Base-by-base conservation (phyloP, 2,888 invertebrate genomes). In the Teleiodes luculella region DNA sequence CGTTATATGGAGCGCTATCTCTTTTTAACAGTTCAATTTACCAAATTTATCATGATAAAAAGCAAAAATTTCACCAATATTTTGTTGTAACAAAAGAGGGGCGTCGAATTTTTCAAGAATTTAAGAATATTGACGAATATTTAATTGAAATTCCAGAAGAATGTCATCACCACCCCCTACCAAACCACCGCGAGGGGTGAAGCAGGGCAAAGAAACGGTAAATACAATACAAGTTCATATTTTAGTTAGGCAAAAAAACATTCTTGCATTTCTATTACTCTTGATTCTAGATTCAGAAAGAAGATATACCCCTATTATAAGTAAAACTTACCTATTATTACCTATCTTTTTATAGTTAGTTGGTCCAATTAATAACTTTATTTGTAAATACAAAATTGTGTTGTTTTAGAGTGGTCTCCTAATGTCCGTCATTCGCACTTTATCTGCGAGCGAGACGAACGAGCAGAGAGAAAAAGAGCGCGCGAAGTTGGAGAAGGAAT, bases 401-500 rank as follows among this genome's bases (percentile, higher is more conserved):
- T 14, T n/a, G 7, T 16, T 16, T 2, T 80, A 96, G 96, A 95
- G 95, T 78, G 95, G 96, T 54, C 91, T 96, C 55, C 90, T 99
- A 65, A 98, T 98, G 94, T 96, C 97, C 55, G 98, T 99, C 46
- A 98, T 99, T 64, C 93, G 98, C 62, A 97, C 98, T 0, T 86
- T 99, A 56, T 98, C 98, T 24, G 95, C 97, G 7, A 97, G 97
- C 87, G 97, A 97, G 80, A 97, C 96, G 3, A 96, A 96, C 76
- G 97, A 97, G 75, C 97, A 98, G 75, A 87, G 96, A 50, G 96
- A 98, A 74, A 94, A 96, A 70, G 98, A 98, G 83, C 97, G 98
- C 72, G 94, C 95, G 0, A 96, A 97, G 75, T 91, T 99, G 49
- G 98, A 99, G 82, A 95, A 95, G 65, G 98, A 98, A 73, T 98